Conservation (phyloP, 2,888 invertebrate species). For the Tolmerus cingulatus region DNA sequence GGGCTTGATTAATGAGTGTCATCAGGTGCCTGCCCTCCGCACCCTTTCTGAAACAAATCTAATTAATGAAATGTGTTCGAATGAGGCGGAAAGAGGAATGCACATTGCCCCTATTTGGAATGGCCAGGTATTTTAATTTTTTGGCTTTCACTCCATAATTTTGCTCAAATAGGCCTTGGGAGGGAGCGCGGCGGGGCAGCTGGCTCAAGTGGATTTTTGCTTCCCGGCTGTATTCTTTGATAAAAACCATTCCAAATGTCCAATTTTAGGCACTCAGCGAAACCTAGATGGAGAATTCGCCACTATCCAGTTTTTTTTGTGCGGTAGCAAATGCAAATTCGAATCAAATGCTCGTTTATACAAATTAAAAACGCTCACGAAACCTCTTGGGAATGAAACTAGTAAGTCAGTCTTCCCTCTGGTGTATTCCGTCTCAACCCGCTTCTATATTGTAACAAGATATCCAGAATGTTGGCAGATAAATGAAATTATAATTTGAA, state of each 20-base stretch:
- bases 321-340: neutral
- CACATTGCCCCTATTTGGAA: neutral
- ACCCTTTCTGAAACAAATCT: neutral
- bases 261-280: neutral
- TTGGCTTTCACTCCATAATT: neutral
- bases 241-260: neutral
- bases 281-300: neutral
- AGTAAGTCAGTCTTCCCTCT: neutral
- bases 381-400: neutral
- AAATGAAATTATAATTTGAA: neutral
- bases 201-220: neutral
- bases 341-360: neutral
- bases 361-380: neutral
- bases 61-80: neutral
- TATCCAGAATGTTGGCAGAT: neutral
- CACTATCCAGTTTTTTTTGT: neutral
- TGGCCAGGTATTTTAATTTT: neutral
- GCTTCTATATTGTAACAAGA: neutral
- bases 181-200: neutral
- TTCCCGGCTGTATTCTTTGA: neutral
- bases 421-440: neutral
- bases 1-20: neutral
- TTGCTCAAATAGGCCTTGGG: neutral
- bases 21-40: neutral
- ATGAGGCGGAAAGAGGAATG: neutral